A percentile compares a stretch with the other conserved stretches of the same genome.
Evolutionary conservation across 2,888 invertebrate genomes (phyloP).

Genomic region (Leptopilina syphax): DNA sequence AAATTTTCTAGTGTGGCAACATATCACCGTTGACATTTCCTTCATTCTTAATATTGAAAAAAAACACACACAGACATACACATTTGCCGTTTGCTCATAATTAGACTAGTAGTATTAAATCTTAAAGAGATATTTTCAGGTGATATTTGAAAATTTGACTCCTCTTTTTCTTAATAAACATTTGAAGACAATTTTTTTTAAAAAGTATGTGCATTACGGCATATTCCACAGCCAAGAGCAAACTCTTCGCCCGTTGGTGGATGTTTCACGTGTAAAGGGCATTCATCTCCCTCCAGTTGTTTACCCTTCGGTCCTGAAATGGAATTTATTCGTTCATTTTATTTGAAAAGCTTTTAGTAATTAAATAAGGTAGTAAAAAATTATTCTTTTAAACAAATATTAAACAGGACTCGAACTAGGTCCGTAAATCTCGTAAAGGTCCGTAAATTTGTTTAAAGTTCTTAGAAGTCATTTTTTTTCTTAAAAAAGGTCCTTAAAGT

Average conservation of each 20-base stretch:
- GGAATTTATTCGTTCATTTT: neutral
- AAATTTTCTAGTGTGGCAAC: conserved; percentile 28
- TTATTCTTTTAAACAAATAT: too few relatives aligned
- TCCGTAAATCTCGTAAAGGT: too few relatives aligned
- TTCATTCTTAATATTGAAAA: neutral
- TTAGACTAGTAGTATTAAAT: conserved; percentile 41
- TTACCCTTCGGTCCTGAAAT: conserved; percentile 91
- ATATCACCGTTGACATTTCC: conserved; percentile 29
- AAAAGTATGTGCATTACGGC: conserved; percentile 95
- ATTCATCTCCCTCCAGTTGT: conserved; percentile 96
- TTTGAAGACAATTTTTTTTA: conserved; percentile 74
- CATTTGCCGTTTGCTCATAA: conserved; percentile 40
- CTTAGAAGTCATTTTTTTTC: too few relatives aligned
- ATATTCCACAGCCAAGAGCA: conserved; percentile 98
- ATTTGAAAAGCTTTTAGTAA: too few relatives aligned
- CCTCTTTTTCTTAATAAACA: conserved; percentile 9
- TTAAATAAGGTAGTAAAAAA: too few relatives aligned
- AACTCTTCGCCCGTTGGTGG: conserved; percentile 99
- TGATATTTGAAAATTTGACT: neutral
- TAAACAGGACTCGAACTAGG: too few relatives aligned
- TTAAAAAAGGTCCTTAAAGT: too few relatives aligned
- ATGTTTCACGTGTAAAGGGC: conserved; percentile 96
- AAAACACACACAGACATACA: neutral
- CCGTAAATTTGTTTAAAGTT: too few relatives aligned
- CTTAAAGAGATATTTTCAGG: conserved; percentile 42